Evolutionary conservation across 2,888 invertebrate species (phyloP), one percentile per base, ranked within the genome.

Genomic region (Monopis laevigella): DNA sequence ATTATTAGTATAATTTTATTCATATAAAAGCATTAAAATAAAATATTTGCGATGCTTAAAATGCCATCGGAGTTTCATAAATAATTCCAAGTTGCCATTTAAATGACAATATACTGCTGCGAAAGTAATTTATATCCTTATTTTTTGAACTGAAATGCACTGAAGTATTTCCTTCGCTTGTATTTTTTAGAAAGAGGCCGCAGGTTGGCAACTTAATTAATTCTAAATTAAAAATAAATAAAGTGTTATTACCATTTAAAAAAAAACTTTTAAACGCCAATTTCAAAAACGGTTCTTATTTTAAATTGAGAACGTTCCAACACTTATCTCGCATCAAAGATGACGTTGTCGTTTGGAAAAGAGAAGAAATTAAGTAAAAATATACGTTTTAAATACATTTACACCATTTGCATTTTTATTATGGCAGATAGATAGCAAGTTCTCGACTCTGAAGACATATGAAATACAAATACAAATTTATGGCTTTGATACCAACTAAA

Each of bases 241-340:
- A 43, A 42, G 13, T 19, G 34, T 34, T 32, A 40, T 42, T 35
- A 29, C 26, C 16, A 42, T 40, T 45, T 44, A 19, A 40, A 27
- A 35, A 32, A 32, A 32, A 17, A 10, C 13, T 32, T 32, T 17
- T 17, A 32, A 14, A 42, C 26, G 40, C 27, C 45, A 43, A 45
- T 46, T n/a, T n/a, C 41, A 38, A 32, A 43, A 46, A 29, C 34
- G 38, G 13, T 19, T 41, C 45, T 48, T 41, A 41, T 46, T 47
- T 43, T 39, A 45, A 47, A 29, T 45, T 43, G 45, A 28, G 43
- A 43, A 16, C 36, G 13, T 21, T 36, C 17, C 11, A 36, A 21
- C 36, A 36, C 36, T 36, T 36, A 36, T 36, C 36, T 19, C 7
- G 16, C 12, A 19, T 34, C 19, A 11, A 36, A 36, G 21, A 32